phyloP scores from a whole-genome alignment of 2,113 vertebrate genomes.

The Burhinus bistriatus region DNA sequence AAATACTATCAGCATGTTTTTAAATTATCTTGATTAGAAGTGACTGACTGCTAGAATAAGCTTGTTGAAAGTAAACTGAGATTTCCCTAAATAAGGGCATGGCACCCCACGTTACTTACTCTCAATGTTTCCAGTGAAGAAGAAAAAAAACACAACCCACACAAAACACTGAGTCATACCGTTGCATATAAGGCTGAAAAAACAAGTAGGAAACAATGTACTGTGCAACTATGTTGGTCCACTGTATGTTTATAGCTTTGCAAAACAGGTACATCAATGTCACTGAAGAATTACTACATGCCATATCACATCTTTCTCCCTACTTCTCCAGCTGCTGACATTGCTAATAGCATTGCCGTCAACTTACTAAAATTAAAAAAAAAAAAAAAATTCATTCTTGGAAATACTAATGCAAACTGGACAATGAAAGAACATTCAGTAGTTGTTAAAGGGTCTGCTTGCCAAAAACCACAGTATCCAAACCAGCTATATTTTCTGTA shows the following conservation, averaged over 20 bases:
- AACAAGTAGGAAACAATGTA: not conserved
- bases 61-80: not conserved
- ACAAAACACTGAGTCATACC: not conserved
- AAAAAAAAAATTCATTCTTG: not conserved
- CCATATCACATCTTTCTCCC: not conserved
- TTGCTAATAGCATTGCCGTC: not conserved
- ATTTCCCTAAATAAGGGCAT: not conserved
- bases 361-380: not conserved
- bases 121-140: not conserved
- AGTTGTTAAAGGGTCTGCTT: not conserved
- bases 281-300: not conserved
- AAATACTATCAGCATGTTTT: not conserved
- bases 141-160: not conserved
- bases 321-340: not conserved
- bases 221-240: not conserved
- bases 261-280: not conserved
- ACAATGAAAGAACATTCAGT: not conserved
- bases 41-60: not conserved
- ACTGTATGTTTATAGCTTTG: not conserved
- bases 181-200: not conserved
- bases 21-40: not conserved
- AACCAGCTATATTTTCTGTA: not conserved
- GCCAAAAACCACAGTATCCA: not conserved
- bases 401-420: not conserved
- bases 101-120: rapidly evolving